Evolutionary conservation across 2,113 vertebrate species (phyloP).

Genomic region (Corythornis madagascariensis): DNA sequence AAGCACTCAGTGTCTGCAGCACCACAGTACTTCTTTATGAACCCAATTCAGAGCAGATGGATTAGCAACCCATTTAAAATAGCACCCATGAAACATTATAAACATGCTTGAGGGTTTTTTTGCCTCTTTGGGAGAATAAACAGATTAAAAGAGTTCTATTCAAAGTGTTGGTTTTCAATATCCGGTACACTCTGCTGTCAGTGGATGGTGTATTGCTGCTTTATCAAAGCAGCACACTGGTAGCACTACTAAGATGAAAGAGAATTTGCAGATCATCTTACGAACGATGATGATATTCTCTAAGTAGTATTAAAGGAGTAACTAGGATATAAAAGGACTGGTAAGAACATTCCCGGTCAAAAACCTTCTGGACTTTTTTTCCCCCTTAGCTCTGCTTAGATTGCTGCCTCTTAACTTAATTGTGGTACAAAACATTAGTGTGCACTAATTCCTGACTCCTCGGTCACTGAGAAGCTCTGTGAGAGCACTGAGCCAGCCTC

Average conservation of each 20-base stretch:
- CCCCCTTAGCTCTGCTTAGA: neutral
- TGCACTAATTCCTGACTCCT: neutral
- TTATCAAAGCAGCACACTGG: neutral
- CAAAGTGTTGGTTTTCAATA: neutral
- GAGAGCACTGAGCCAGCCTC: neutral
- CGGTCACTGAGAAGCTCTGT: neutral
- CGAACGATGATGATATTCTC: neutral
- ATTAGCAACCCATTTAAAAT: neutral
- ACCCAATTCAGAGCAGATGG: neutral
- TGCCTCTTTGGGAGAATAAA: slow-evolving; percentile 26
- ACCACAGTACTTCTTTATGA: neutral
- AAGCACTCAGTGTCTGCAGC: neutral
- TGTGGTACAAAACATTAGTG: neutral
- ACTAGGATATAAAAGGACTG: neutral
- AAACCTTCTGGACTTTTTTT: neutral
- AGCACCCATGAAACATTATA: neutral
- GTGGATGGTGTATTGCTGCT: neutral
- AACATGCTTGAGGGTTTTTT: neutral
- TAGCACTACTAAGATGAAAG: neutral
- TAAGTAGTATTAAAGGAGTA: neutral
- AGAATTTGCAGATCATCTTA: neutral
- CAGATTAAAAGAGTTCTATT: neutral
- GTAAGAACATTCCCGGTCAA: neutral
- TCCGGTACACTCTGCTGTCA: neutral
- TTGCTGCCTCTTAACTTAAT: neutral